Evolutionary conservation across 2,113 vertebrate genomes (phyloP).

Genomic region (Cricetomys ansorgei): DNA sequence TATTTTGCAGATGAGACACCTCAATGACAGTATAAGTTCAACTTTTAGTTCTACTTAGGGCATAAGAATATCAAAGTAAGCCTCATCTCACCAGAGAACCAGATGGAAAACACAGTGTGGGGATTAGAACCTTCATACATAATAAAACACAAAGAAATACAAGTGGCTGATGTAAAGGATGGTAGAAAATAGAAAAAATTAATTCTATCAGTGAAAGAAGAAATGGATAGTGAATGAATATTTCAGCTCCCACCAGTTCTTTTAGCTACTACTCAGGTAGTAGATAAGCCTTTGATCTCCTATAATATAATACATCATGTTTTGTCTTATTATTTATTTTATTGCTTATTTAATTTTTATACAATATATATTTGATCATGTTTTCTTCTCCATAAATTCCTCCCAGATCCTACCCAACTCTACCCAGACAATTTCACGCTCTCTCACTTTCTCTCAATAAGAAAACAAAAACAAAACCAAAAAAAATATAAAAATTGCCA

Average conservation of each 20-base stretch:
- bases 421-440: neutral
- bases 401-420: neutral
- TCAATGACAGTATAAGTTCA: neutral
- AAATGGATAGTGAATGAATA: neutral
- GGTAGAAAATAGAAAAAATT: neutral
- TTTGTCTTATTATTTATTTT: neutral
- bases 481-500: neutral
- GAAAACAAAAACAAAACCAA: neutral
- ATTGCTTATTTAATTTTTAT: neutral
- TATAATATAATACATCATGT: neutral
- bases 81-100: neutral
- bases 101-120: neutral
- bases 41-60: neutral
- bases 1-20: neutral
- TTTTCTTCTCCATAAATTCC: neutral
- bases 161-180: neutral
- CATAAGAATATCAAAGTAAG: neutral
- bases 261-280: neutral
- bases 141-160: too few relatives aligned
- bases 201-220: too few relatives aligned
- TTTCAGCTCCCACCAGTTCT: neutral
- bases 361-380: neutral
- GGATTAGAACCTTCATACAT: neutral
- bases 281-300: neutral
- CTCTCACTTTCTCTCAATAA: neutral